Evolutionary conservation across 2,888 invertebrate genomes (phyloP).

Genomic region (Aphelenchoides bicaudatus): DNA sequence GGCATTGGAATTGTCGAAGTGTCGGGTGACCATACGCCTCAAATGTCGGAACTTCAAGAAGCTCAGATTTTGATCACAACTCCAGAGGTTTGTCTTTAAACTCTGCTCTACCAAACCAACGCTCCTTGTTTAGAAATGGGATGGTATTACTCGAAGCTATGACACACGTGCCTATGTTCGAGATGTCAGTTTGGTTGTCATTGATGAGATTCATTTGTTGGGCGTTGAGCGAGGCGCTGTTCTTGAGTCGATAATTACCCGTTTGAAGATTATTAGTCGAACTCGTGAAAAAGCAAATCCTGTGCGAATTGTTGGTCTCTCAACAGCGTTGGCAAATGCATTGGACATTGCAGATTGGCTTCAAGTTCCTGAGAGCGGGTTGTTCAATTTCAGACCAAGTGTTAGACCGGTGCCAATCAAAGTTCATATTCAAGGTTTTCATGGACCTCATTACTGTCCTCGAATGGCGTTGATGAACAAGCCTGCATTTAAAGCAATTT

Average conservation of each 20-base stretch:
- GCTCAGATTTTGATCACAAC: conserved; percentile 95
- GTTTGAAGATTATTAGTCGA: conserved; percentile 50
- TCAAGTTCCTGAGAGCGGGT: conserved; percentile 75
- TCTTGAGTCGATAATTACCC: conserved; percentile 92
- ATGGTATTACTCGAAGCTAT: conserved; percentile 86
- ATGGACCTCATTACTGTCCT: conserved; percentile 96
- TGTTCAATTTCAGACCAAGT: conserved; percentile 95
- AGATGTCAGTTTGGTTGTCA: conserved; percentile 67
- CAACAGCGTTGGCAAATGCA: conserved; percentile 95
- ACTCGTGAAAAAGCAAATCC: conserved; percentile 61
- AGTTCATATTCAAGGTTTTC: conserved; percentile 88
- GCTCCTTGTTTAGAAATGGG: no score
- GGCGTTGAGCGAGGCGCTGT: conserved; percentile 68
- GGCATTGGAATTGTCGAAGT: conserved; percentile 72
- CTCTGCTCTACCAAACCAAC: no score
- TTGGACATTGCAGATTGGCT: conserved; percentile 94
- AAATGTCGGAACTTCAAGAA: conserved; percentile 75
- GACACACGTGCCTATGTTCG: conserved; percentile 87
- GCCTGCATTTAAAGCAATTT: conserved; percentile 88
- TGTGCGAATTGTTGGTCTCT: conserved; percentile 85
- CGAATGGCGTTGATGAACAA: conserved; percentile 99
- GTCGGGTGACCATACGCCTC: conserved; percentile 87
- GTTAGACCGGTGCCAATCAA: conserved; percentile 94
- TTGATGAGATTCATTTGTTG: conserved; percentile 95
- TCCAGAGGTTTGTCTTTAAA: no score